phyloP scores from a whole-genome alignment of 2,113 vertebrate species.

The Sphaerodactylus townsendi region DNA sequence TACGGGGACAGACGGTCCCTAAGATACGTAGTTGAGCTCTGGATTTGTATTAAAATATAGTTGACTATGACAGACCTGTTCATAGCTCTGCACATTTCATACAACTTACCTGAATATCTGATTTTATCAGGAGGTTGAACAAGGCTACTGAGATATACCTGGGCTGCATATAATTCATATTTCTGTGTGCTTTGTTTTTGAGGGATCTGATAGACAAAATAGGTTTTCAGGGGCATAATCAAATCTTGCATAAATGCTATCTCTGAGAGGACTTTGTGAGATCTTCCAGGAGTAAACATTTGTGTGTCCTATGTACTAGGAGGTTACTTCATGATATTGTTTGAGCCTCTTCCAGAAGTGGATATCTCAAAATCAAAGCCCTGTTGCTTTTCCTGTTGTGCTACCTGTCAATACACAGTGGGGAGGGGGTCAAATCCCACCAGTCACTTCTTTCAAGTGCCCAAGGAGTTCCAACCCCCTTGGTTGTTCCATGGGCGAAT shows the following conservation, averaged over 20 bases:
- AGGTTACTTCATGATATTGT: background rate
- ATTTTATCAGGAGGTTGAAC: background rate
- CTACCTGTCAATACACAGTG: background rate
- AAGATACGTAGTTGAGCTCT: no score
- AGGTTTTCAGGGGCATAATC: background rate
- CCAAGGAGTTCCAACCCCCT: background rate
- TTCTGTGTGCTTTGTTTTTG: background rate
- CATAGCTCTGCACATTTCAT: background rate
- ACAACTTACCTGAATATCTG: background rate
- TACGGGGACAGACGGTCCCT: no score
- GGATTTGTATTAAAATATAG: background rate
- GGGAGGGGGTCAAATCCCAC: background rate
- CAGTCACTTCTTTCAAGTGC: background rate
- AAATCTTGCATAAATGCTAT: background rate
- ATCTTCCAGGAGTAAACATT: background rate
- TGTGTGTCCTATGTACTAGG: background rate
- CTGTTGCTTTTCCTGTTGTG: background rate
- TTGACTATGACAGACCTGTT: background rate
- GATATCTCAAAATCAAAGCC: background rate
- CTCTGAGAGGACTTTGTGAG: background rate
- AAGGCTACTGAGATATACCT: background rate
- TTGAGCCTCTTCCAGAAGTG: background rate
- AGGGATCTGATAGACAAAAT: background rate
- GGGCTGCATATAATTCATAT: background rate
- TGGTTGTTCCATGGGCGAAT: background rate